Conservation (phyloP, 2,797 vertebrate species). For the Typhlichthys eigenmanni region DNA sequence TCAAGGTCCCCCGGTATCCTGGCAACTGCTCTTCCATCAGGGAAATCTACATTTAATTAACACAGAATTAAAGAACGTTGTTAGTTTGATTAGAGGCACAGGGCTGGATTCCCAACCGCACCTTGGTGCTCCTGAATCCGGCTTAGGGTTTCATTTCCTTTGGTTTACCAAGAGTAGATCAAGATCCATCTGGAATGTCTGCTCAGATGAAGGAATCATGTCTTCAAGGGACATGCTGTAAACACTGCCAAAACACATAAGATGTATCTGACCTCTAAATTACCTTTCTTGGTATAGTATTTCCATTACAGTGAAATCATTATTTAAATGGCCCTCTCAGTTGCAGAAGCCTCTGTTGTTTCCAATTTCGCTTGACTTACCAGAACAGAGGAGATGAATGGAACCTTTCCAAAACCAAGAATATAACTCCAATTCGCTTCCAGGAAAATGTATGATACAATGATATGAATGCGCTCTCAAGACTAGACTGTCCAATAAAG, state of each 20-base stretch:
- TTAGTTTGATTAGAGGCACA: slow-evolving; percentile 77
- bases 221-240: slow-evolving; percentile 25
- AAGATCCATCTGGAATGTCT: slow-evolving; percentile 67
- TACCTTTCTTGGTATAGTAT: slow-evolving; percentile 1
- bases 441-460: slow-evolving; percentile 45
- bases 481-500: slow-evolving; percentile 53
- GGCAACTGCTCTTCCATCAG: slow-evolving; percentile 52
- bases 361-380: slow-evolving; percentile 42
- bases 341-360: slow-evolving; percentile 43
- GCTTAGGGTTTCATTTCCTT: slow-evolving; percentile 65
- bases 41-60: slow-evolving; percentile 78
- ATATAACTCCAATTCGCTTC: slow-evolving; percentile 50
- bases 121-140: slow-evolving; percentile 52
- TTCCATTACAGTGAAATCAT: not conserved
- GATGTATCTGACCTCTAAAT: slow-evolving; percentile 25
- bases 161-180: slow-evolving; percentile 66
- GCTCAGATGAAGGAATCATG: slow-evolving; percentile 43
- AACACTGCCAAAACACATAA: slow-evolving; percentile 27
- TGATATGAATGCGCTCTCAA: slow-evolving; percentile 48
- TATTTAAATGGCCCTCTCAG: slow-evolving; percentile 20
- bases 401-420: slow-evolving; percentile 55
- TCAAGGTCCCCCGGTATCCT: slow-evolving; percentile 50
- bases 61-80: slow-evolving; percentile 76
- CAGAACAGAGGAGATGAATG: slow-evolving; percentile 47
- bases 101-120: slow-evolving; percentile 53